These are phyloP conservation scores for Mastacembelus armatus DNA, from an alignment of 2,797 vertebrate species.

Conservation along the genomic window DNA sequence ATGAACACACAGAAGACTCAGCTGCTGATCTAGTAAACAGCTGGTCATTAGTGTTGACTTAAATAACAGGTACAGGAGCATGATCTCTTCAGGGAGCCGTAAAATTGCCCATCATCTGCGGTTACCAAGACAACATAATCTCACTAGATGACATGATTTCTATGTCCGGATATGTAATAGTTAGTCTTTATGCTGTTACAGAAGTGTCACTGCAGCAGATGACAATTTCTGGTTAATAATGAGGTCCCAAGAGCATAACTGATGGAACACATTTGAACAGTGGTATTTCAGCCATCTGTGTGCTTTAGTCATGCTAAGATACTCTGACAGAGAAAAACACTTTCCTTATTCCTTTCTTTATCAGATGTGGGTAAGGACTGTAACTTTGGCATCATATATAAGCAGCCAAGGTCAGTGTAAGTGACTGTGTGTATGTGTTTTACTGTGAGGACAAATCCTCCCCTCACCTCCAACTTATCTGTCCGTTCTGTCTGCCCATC, in stretches of 20 bases:
- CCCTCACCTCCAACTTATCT: slow-evolving; percentile 30
- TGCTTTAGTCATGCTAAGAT: slow-evolving; percentile 3
- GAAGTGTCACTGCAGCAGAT: too few species aligned
- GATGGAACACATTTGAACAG: neutral
- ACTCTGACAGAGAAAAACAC: too few species aligned
- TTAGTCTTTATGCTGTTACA: slow-evolving; percentile 3
- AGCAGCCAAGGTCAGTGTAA: slow-evolving; percentile 7
- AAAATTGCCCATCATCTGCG: too few species aligned
- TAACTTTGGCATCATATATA: neutral
- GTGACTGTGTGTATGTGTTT: slow-evolving; percentile 15
- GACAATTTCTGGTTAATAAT: too few species aligned
- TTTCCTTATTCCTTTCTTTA: neutral
- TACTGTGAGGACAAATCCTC: slow-evolving; percentile 21
- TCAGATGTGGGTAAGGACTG: neutral
- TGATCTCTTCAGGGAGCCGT: slow-evolving; percentile 38
- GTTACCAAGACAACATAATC: slow-evolving; percentile 49
- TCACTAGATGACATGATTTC: slow-evolving; percentile 17
- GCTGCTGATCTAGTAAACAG: slow-evolving; percentile 61
- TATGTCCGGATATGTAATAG: neutral
- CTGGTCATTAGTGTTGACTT: slow-evolving; percentile 68
- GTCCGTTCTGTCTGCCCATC: slow-evolving; percentile 34
- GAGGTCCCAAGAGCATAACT: neutral
- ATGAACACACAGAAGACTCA: slow-evolving; percentile 44
- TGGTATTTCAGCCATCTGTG: slow-evolving; percentile 32
- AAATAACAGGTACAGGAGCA: slow-evolving; percentile 48